Evolutionary conservation across 1,140 invertebrate species (phyloP), one percentile per base, ranked within the genome.

Genomic region (Trichomalopsis sarcophagae): DNA sequence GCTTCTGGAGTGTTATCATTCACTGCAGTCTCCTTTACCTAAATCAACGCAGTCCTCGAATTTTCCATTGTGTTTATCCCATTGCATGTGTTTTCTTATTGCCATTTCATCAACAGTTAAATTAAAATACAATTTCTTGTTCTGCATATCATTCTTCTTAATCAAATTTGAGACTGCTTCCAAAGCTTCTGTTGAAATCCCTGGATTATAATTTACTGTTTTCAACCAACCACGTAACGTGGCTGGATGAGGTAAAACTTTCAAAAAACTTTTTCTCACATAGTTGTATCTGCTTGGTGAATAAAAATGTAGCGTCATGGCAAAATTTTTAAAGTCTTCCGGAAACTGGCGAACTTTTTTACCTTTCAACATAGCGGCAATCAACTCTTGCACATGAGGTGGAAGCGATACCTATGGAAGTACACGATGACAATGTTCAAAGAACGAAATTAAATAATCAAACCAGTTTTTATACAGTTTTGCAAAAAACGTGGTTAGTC

Each of bases 241-340:
- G 62, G 62, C 7, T 6, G 40, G 14, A 30, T 40, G 27, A 11
- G 55, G 77, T 62, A 79, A 36, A 36, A n/a, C 33, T 27, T 62
- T 62, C 30, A 79, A 17, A 17, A 79, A 77, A 13, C 11, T 66
- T 62, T 66, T 62, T 36, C 77, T 27, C 14, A 79, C 77, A n/a
- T 30, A 40, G 11, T 62, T n/a, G 36, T 79, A 66, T 10, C 50
- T 55, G 5, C 10, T 9, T 33, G 47, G 10, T 17, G 77, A 79
- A 66, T 79, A 23, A 33, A 79, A 79, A 4, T 21, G 27, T 79
- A 79, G 33, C 33, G 33, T 36, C 33, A 36, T 36, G 33, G 5
- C 33, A 36, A 36, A 5, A 36, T 36, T 36, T 36, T 36, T 36
- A 2, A 36, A 36, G 3, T 36, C 33, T 3, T 36, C 33, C 33